A percentile compares a stretch with the other conserved stretches of the same genome.
phyloP scores from a whole-genome alignment of 2,797 vertebrate genomes.

The Artibeus jamaicensis region DNA sequence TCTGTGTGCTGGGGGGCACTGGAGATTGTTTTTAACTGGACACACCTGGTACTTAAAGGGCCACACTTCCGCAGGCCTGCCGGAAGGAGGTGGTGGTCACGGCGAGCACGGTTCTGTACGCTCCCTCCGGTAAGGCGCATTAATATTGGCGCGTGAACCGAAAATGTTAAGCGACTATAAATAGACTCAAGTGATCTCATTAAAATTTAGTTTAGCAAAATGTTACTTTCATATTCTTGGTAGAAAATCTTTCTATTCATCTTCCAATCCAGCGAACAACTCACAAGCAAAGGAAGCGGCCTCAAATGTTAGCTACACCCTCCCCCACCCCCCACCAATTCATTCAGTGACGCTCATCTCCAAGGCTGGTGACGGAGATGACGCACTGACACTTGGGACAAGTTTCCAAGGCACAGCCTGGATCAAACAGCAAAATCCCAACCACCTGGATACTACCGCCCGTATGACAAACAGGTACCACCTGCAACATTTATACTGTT shows the following conservation, averaged over 20 bases:
- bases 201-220: conserved; percentile 45
- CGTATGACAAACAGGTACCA: background rate
- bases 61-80: background rate
- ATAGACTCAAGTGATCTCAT: conserved; percentile 6
- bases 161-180: conserved; percentile 40
- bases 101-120: background rate
- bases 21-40: background rate
- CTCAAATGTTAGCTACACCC: background rate
- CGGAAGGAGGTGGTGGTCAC: background rate
- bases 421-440: background rate
- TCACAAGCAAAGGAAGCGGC: background rate
- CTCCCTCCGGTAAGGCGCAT: conserved; percentile 6
- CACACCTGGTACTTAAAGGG: conserved; percentile 14
- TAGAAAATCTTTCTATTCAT: background rate
- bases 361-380: background rate
- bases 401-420: background rate
- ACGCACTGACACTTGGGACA: background rate
- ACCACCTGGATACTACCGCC: background rate
- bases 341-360: background rate
- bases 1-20: background rate
- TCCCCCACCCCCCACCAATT: fast-evolving
- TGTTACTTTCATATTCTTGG: background rate
- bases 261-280: background rate
- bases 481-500: background rate
- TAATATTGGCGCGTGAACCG: background rate